phyloP scores from a whole-genome alignment of 2,888 invertebrate species.

The Emmelina monodactyla region DNA sequence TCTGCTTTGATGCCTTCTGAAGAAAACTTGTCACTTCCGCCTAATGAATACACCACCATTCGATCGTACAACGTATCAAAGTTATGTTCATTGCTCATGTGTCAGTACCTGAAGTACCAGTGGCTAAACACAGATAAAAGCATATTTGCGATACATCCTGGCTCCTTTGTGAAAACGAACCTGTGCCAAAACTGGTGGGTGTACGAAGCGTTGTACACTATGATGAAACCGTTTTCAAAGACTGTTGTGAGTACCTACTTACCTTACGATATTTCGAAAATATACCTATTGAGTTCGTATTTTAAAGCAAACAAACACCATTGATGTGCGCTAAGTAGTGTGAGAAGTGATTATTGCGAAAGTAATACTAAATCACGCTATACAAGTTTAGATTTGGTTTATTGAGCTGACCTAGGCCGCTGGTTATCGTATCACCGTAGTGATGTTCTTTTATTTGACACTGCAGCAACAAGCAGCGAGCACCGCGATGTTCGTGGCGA shows the following conservation, averaged over 20 bases:
- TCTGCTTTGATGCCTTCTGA: conserved; percentile 46
- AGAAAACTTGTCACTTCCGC: conserved; percentile 73
- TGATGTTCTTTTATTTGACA: too few species aligned
- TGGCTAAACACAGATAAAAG: conserved; percentile 73
- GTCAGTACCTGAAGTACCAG: conserved; percentile 69
- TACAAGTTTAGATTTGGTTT: too few species aligned
- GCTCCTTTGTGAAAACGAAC: conserved; percentile 85
- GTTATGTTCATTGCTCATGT: conserved; percentile 79
- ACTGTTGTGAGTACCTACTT: conserved; percentile 71
- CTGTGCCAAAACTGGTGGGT: conserved; percentile 86
- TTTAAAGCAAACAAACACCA: too few species aligned
- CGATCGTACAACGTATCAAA: conserved; percentile 90
- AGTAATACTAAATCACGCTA: too few species aligned
- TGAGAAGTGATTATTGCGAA: too few species aligned
- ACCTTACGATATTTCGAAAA: background rate
- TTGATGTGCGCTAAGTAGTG: too few species aligned
- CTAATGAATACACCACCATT: conserved; percentile 78
- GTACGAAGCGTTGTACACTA: conserved; percentile 75
- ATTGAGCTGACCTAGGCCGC: too few species aligned
- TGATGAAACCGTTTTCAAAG: conserved; percentile 91
- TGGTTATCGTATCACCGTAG: too few species aligned
- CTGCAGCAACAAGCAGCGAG: conserved; percentile 93
- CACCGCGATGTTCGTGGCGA: conserved; percentile 87
- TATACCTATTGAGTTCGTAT: too few species aligned
- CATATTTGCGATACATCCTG: conserved; percentile 87